Evolutionary conservation across 2,888 invertebrate genomes (phyloP), one percentile per base, ranked within the genome.

Genomic region (Yponomeuta sedellus): DNA sequence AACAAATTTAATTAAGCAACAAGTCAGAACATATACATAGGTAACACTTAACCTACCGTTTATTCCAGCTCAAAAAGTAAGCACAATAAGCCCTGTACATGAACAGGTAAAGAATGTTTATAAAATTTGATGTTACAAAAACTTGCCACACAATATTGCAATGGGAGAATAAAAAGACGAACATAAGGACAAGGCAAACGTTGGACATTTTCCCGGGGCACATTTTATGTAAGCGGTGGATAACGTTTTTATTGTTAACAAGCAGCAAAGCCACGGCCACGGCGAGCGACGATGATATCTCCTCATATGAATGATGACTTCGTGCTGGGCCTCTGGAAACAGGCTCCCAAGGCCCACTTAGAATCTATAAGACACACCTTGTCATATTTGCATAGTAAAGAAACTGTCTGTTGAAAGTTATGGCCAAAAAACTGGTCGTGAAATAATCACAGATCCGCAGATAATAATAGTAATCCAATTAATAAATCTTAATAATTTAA

Each of bases 221-320:
- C 83, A 86, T 86, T 89, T 85, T 83, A 84, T 87, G 79, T 82
- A 81, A 83, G 79, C 82, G 80, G 80, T 79, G 85, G 86, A 87
- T 89, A 88, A 86, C 80, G 85, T 89, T 90, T 91, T 90, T 91
- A 91, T 91, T 90, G 91, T 90, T 90, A 91, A 90, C 90, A 89
- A 88, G 90, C 83, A 77, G 77, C 67, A 75, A 75, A 82, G 81
- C 84, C 85, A 80, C 82, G 82, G 83, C 83, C 84, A 85, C 83
- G 84, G 81, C 80, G 82, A 83, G 85, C 83, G 78, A 85, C 86
- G 90, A 91, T 91, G 89, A 88, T 91, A 91, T 91, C 91, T 85
- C 73, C 79, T 82, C 82, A 83, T 89, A 91, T 90, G 91, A 91
- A 91, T 89, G 91, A 91, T 91, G 89, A 88, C 88, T 90, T 91